These are phyloP conservation scores for Salvelinus fontinalis DNA, from an alignment of 2,113 vertebrate genomes.

Conservation along the genomic window DNA sequence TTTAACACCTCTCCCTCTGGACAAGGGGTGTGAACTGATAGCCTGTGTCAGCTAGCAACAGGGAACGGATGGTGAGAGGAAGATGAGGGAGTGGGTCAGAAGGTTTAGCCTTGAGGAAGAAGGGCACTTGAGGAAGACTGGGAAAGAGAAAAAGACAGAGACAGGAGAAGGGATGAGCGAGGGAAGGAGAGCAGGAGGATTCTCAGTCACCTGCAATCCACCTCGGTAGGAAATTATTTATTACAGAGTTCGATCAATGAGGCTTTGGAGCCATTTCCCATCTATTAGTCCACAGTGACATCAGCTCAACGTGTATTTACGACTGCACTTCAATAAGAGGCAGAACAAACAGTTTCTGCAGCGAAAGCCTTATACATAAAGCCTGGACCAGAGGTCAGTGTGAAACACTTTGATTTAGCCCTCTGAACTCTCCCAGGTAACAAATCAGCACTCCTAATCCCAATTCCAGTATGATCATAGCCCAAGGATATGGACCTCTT, in stretches of 20 bases:
- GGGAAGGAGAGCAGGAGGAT: constrained; percentile 14
- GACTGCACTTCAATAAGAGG: not conserved
- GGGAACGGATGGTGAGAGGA: constrained; percentile 67
- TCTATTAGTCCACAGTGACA: constrained; percentile 38
- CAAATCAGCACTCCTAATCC: constrained; percentile 57
- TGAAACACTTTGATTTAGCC: constrained; percentile 57
- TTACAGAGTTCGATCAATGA: constrained; percentile 51
- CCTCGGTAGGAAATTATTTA: constrained; percentile 49
- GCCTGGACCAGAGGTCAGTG: constrained; percentile 45
- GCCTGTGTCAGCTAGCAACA: constrained; percentile 85
- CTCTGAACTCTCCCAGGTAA: constrained; percentile 58
- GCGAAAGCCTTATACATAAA: constrained; percentile 40
- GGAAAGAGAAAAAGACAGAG: constrained; percentile 26
- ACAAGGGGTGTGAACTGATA: constrained; percentile 90
- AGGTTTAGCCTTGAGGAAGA: constrained; percentile 44
- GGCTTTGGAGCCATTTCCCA: constrained; percentile 31
- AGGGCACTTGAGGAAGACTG: constrained; percentile 27
- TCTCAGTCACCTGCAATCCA: constrained; percentile 35
- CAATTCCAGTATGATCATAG: constrained; percentile 53
- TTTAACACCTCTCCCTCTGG: constrained; percentile 89
- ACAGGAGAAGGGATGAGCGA: not conserved
- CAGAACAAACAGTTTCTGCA: constrained; percentile 30
- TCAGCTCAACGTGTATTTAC: constrained; percentile 47
- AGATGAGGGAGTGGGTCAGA: constrained; percentile 49
- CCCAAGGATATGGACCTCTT: constrained; percentile 48